Conservation (phyloP, 2,888 invertebrate species). For the Hirtodrosophila trivittata region DNA sequence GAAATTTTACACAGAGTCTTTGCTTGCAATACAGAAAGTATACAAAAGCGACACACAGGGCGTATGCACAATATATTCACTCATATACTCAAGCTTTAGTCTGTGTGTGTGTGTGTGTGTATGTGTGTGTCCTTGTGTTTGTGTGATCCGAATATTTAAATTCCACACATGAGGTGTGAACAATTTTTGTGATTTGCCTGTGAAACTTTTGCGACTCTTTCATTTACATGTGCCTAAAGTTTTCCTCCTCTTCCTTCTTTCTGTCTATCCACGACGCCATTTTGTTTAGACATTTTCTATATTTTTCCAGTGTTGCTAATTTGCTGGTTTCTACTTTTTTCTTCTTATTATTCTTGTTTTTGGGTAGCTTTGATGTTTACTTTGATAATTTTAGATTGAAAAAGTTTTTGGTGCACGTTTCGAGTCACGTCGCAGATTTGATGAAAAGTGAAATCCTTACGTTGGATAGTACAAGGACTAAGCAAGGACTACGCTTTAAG, state of each 20-base stretch:
- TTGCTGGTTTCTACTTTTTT: constrained; percentile 40
- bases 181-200: constrained; percentile 48
- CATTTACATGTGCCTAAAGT: not conserved
- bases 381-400: constrained; percentile 76
- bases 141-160: constrained; percentile 59
- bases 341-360: constrained; percentile 7
- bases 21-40: constrained; percentile 22
- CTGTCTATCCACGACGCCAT: not conserved
- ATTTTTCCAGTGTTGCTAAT: constrained; percentile 48
- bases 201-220: constrained; percentile 46
- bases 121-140: not conserved
- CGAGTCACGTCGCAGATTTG: constrained; percentile 45
- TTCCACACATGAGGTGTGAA: constrained; percentile 74
- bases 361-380: constrained; percentile 69
- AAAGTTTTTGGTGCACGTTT: constrained; percentile 53
- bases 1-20: constrained; percentile 57
- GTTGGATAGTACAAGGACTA: constrained; percentile 22
- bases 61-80: constrained; percentile 43
- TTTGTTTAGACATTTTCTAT: constrained; percentile 42
- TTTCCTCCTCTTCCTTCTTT: not conserved
- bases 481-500: constrained; percentile 33
- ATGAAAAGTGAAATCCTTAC: constrained; percentile 37
- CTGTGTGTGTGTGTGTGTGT: constrained; percentile 1
- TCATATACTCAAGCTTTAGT: constrained; percentile 4
- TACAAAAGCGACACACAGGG: constrained; percentile 32